Conservation (phyloP, 2,888 invertebrate species). For the Plagiodera versicolora region DNA sequence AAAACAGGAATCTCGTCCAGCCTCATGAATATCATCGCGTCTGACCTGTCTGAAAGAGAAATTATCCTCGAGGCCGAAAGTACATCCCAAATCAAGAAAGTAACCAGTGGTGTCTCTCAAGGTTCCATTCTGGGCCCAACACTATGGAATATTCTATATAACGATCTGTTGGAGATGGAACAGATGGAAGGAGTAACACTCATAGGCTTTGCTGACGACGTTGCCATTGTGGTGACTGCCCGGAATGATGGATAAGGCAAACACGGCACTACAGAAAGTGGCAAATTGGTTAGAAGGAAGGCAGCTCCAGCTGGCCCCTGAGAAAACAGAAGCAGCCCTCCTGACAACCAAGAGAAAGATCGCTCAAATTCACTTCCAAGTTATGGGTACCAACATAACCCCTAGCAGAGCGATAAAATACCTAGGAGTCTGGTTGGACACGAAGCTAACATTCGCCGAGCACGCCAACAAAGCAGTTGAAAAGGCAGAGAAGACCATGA, state of each 20-base stretch:
- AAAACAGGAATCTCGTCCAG: constrained; percentile 7
- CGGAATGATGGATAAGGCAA: too few relatives aligned
- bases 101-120: constrained; percentile 19
- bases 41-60: constrained; percentile 5
- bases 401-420: background rate
- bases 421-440: background rate
- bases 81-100: background rate
- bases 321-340: background rate
- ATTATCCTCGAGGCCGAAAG: constrained; percentile 6
- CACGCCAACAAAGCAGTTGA: background rate
- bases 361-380: background rate
- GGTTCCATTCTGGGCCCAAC: constrained; percentile 21
- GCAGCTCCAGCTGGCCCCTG: background rate
- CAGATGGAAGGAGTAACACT: too few relatives aligned
- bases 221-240: too few relatives aligned
- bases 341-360: background rate
- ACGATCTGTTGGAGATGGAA: too few relatives aligned
- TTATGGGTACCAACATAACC: too few relatives aligned
- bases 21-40: constrained; percentile 14
- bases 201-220: too few relatives aligned
- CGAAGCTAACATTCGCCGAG: background rate
- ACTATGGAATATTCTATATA: constrained; percentile 18
- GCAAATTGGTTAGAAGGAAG: background rate
- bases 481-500: constrained; percentile 9
- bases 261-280: background rate